Evolutionary conservation across 1,140 invertebrate species (phyloP), one percentile per base, ranked within the genome.

Genomic region (Philaenus spumarius): DNA sequence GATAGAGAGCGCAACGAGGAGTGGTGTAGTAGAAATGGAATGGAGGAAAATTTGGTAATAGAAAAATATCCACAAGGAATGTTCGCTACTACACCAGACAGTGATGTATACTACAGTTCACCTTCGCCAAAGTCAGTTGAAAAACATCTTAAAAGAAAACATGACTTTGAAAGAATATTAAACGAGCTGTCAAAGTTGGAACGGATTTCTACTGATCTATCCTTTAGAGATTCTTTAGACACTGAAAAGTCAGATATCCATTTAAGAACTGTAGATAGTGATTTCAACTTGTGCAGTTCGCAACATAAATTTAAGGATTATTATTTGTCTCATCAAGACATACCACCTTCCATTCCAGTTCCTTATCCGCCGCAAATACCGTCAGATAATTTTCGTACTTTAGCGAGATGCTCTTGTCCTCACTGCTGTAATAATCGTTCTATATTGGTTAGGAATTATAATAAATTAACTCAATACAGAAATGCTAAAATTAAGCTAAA

Each of bases 261-360:
- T 35, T 14, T 37, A 17, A 37, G 50, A 7, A 53, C 50, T 39
- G 11, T 53, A 17, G 34, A 53, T 4, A 20, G 7, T 15, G 50
- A 53, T 20, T 34, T 37, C 23, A 39, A 19, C 19, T 2, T 53
- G 3, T 53, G 50, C 37, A 20, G 19, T 19, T 39, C 30, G 6
- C 50, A 53, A 22, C 2, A 14, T 4, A 11, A 53, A 35, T 53
- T 53, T 22, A 53, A 53, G 17, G 35, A 53, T n/a, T 53, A 20
- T 22, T 53, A 39, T 17, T 14, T 53, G 11, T 39, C 50, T 2
- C 26, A 30, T 30, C 50, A 39, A 39, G 50, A 53, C 37, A 7
- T 53, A 11, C 34, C 50, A 2, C 30, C 26, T 1, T 19, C 50
- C 12, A 53, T 53, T 19, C 50, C 50, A 15, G 50, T 39, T 14